A percentile compares a stretch with the other conserved stretches of the same genome.
Conservation (phyloP, 2,113 vertebrate genomes). For the Cisticola juncidis region DNA sequence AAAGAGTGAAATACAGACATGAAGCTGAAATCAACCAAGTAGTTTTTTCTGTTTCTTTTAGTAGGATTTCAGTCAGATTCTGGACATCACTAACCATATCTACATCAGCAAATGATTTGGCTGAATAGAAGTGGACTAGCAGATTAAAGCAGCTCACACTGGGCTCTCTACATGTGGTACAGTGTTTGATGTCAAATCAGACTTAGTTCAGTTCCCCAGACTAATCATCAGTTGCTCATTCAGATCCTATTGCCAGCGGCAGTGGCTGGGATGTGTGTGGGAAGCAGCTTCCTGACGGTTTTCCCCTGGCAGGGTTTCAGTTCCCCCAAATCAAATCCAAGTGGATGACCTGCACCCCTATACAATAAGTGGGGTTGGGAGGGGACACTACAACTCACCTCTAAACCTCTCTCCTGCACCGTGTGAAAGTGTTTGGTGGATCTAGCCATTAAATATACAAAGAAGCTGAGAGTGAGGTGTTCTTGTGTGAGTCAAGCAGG, state of each 20-base stretch:
- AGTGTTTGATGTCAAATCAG: not conserved
- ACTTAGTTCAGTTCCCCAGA: not conserved
- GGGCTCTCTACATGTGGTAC: not conserved
- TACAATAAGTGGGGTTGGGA: not conserved
- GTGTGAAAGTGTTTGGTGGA: not conserved
- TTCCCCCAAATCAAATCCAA: not conserved
- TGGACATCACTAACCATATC: not conserved
- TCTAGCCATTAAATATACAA: not conserved
- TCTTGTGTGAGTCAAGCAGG: not conserved
- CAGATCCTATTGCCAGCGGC: not conserved
- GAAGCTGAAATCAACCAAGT: not conserved
- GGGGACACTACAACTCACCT: not conserved
- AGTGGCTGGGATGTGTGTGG: fast-evolving
- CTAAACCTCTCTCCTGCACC: not conserved
- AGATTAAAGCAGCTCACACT: not conserved
- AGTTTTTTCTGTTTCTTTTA: not conserved
- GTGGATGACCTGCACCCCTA: not conserved
- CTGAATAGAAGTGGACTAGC: not conserved
- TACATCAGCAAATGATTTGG: not conserved
- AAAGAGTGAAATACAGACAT: not conserved
- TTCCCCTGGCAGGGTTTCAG: not conserved
- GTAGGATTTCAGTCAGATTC: not conserved
- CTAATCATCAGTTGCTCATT: not conserved
- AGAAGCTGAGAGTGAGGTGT: not conserved
- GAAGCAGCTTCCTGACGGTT: not conserved